Percentiles rank a stretch among this genome's conserved stretches.
These are phyloP conservation scores for Falco naumanni DNA, from an alignment of 2,797 vertebrate species.

Conservation along the genomic window DNA sequence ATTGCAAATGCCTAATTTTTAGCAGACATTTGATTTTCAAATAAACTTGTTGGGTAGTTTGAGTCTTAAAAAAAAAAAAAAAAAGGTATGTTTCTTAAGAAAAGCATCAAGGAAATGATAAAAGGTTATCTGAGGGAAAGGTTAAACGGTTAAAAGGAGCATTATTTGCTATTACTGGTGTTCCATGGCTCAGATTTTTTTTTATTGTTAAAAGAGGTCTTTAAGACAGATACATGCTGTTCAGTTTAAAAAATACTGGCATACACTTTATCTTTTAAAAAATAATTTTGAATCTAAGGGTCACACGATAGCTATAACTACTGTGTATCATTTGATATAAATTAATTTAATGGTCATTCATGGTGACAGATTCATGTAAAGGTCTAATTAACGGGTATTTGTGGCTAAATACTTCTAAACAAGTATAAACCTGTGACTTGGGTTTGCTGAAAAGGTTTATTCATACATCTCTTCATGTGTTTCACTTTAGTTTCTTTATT, in stretches of 20 bases:
- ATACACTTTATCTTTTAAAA: not conserved
- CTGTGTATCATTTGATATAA: not conserved
- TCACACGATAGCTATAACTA: not conserved
- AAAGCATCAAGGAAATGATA: not conserved
- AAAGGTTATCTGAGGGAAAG: not conserved
- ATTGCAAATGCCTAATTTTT: conserved; percentile 2
- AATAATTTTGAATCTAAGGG: not conserved
- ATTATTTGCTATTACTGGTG: not conserved
- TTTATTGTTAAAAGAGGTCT: not conserved
- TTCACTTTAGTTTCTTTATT: not conserved
- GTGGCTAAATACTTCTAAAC: not conserved
- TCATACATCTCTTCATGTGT: not conserved
- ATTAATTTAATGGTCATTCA: not conserved
- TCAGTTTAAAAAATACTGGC: conserved; percentile 2
- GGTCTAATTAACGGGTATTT: not conserved
- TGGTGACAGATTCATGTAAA: not conserved
- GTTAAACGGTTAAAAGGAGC: not conserved
- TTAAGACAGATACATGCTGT: not conserved
- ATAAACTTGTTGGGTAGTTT: conserved; percentile 5
- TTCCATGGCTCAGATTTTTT: not conserved
- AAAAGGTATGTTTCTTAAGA: not conserved
- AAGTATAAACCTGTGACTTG: not conserved
- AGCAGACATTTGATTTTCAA: not conserved
- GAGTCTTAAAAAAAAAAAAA: not conserved
- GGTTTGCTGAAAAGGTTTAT: not conserved